phyloP scores from a whole-genome alignment of 2,797 vertebrate species.

The Scyliorhinus canicula region DNA sequence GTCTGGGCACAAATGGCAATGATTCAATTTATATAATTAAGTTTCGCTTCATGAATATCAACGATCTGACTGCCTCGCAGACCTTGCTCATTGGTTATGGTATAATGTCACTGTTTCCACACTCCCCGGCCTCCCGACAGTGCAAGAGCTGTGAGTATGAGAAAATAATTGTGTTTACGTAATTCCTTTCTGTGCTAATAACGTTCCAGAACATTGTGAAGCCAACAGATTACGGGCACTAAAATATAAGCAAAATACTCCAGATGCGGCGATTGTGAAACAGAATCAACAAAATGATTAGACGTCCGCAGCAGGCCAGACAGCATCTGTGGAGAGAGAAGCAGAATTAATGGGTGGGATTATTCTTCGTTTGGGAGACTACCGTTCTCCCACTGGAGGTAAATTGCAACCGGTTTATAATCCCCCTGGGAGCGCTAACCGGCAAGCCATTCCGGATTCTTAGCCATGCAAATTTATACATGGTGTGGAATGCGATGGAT shows the following conservation, averaged over 20 bases:
- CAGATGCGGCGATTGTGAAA: background rate
- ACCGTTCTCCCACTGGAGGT: no score
- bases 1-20: background rate
- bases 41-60: background rate
- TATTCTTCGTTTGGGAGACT: no score
- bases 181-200: background rate
- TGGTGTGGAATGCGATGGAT: no score
- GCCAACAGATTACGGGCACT: background rate
- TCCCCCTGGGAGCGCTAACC: no score
- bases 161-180: background rate
- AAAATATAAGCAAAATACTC: background rate
- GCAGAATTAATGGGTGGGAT: background rate
- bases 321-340: background rate
- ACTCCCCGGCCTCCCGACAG: background rate
- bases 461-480: no score
- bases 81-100: background rate
- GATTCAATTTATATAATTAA: background rate
- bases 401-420: no score
- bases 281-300: background rate
- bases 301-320: background rate
- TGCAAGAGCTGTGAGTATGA: background rate
- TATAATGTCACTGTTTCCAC: background rate
- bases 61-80: background rate
- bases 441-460: no score
- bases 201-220: background rate